Percentiles rank a stretch among this genome's conserved stretches.
Evolutionary conservation across 1,140 invertebrate species (phyloP).

Genomic region (Pseudomyrmex cubaensis): DNA sequence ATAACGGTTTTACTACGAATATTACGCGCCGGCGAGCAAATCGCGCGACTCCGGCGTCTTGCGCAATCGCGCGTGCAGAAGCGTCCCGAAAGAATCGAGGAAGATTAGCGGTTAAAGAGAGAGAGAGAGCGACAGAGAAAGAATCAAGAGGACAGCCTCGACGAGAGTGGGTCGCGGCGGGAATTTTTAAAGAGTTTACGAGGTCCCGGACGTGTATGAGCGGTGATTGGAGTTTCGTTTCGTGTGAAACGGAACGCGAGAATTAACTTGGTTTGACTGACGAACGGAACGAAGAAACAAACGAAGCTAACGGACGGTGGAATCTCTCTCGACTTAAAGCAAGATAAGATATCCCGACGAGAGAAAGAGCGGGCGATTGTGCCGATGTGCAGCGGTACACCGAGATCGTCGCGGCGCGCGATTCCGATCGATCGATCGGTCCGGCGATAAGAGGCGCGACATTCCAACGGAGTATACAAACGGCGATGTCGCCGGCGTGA

Average conservation of each 20-base stretch:
- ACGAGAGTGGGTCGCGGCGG: neutral
- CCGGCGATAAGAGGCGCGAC: constrained; percentile 33
- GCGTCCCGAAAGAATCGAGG: constrained; percentile 1
- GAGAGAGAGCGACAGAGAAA: neutral
- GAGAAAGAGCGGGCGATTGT: neutral
- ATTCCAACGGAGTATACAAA: constrained; percentile 13
- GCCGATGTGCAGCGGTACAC: constrained; percentile 15
- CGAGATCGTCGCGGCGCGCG: constrained; percentile 36
- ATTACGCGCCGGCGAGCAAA: constrained; percentile 10
- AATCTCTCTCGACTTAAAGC: neutral
- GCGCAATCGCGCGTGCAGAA: neutral
- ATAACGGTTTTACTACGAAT: constrained; percentile 44
- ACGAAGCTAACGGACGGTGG: neutral
- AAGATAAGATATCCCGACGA: neutral
- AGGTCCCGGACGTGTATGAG: neutral
- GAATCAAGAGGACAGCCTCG: neutral
- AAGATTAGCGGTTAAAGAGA: neutral
- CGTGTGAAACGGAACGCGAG: neutral
- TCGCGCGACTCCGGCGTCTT: neutral
- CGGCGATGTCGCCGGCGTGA: constrained; percentile 48
- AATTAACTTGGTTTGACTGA: neutral
- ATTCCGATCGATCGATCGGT: constrained; percentile 14
- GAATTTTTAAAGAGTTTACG: constrained; percentile 36
- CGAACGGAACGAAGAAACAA: too few species aligned
- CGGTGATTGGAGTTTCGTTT: neutral